Evolutionary conservation across 2,888 invertebrate species (phyloP).

Genomic region (Sphaeridia pumilis): DNA sequence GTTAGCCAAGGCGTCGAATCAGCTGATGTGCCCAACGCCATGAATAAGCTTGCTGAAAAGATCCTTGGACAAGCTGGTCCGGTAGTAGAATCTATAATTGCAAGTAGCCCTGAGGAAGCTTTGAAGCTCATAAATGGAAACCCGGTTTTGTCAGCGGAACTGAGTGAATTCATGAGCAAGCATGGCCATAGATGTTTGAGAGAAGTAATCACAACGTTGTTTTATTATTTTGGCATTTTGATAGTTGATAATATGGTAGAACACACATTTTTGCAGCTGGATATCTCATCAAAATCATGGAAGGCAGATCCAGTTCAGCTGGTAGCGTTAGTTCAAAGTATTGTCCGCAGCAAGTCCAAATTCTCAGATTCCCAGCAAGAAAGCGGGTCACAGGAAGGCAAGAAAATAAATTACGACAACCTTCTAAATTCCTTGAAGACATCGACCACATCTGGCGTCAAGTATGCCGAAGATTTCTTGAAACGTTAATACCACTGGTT

Average conservation of each 20-base stretch:
- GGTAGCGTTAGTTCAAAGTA: conserved; percentile 51
- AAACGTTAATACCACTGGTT: no score
- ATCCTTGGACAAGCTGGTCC: conserved; percentile 41
- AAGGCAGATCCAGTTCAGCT: conserved; percentile 49
- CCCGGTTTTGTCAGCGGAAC: conserved; percentile 42
- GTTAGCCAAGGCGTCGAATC: conserved; percentile 58
- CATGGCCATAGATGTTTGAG: conserved; percentile 57
- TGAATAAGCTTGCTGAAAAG: conserved; percentile 44
- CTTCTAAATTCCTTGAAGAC: conserved; percentile 34
- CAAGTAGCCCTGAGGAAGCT: conserved; percentile 44
- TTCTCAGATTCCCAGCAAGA: conserved; percentile 14
- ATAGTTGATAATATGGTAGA: no score
- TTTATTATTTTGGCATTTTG: conserved; percentile 3
- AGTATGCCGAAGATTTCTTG: no score
- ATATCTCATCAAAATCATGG: conserved; percentile 56
- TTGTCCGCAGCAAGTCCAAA: conserved; percentile 33
- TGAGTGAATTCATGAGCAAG: conserved; percentile 50
- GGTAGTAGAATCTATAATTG: conserved; percentile 3
- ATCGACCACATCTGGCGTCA: no score
- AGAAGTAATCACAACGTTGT: conserved; percentile 41
- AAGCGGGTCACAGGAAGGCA: conserved; percentile 13
- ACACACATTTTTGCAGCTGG: conserved; percentile 47
- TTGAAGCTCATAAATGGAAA: conserved; percentile 44
- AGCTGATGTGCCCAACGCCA: conserved; percentile 55
- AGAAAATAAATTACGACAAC: conserved; percentile 25